Evolutionary conservation across 2,113 vertebrate species (phyloP), one percentile per base, ranked within the genome.

Genomic region (Ammodytes marinus): DNA sequence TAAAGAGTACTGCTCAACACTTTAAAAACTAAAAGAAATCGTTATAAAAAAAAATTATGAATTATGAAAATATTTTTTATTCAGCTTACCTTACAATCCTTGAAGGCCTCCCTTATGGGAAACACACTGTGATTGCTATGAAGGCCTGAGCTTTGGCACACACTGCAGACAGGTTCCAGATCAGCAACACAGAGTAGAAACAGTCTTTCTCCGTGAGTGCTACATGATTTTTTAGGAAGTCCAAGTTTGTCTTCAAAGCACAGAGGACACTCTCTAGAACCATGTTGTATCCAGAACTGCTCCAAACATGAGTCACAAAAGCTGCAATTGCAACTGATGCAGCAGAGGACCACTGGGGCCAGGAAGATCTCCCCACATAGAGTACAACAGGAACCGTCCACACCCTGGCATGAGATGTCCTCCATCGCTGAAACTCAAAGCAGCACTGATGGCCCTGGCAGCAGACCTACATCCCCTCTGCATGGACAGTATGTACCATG

Each of bases 261-360:
- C 12, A 90, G 42, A 17, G 71, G 90, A 69, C 88, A 92, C 5
- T 86, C 79, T 66, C 71, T 79, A 52, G 19, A 67, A 27, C 80
- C 80, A 52, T 84, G 65, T 13, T 77, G 66, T 55, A 71, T 70
- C 91, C 89, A 92, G 60, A 86, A 89, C 14, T 81, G 46, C 59
- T 77, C 67, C 55, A 88, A 89, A 67, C 90, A 92, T 9, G 40
- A 64, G 52, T 79, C 68, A 55, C 91, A 94, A 55, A 93, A 89
- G 54, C 83, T 82, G 4, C 64, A 17, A 45, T 46, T 68, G 37
- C 88, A 93, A 2, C 10, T 27, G 12, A 87, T 10, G 50, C 91
- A 92, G 87, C 78, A 81, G 63, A 90, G 86, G 42, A 92, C 87
- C 42, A 80, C 27, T 14, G 90, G 80, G 79, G 69, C 14, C 35